These are phyloP conservation scores for Syngnathus floridae DNA, from an alignment of 2,113 vertebrate species.

Conservation along the genomic window DNA sequence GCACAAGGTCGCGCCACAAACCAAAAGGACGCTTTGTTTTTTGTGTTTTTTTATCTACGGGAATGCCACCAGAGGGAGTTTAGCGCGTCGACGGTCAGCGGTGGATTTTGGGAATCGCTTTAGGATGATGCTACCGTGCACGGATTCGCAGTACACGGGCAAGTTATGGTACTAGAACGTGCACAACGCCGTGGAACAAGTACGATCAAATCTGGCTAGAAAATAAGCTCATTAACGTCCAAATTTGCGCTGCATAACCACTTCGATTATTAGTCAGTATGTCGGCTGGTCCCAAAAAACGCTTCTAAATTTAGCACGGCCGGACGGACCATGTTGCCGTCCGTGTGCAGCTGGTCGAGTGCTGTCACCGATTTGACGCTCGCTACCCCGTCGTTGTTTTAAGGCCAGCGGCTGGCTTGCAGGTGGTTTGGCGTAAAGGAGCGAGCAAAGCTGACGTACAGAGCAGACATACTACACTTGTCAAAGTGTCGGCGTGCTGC, in stretches of 20 bases:
- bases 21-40: background rate
- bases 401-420: conserved; percentile 13
- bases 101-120: conserved; percentile 54
- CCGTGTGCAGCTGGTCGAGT: conserved; percentile 12
- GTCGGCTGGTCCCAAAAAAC: conserved; percentile 27
- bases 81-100: conserved; percentile 39
- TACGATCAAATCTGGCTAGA: background rate
- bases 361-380: background rate
- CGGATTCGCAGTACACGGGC: conserved; percentile 63
- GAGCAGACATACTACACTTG: background rate
- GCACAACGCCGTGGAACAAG: background rate
- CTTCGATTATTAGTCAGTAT: conserved; percentile 10
- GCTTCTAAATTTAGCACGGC: conserved; percentile 54
- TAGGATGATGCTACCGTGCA: conserved; percentile 57
- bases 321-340: conserved; percentile 24
- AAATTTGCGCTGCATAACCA: conserved; percentile 13
- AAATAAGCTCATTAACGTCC: background rate
- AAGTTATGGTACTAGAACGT: conserved; percentile 50
- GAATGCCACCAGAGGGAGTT: conserved; percentile 45
- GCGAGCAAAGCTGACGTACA: conserved; percentile 29
- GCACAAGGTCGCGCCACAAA: background rate
- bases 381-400: background rate
- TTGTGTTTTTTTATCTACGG: conserved; percentile 10
- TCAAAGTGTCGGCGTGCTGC: conserved; percentile 5
- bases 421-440: conserved; percentile 52